Percentiles rank a stretch among this genome's conserved stretches.
Evolutionary conservation across 2,113 vertebrate species (phyloP).

Genomic region (Gymnogyps californianus): DNA sequence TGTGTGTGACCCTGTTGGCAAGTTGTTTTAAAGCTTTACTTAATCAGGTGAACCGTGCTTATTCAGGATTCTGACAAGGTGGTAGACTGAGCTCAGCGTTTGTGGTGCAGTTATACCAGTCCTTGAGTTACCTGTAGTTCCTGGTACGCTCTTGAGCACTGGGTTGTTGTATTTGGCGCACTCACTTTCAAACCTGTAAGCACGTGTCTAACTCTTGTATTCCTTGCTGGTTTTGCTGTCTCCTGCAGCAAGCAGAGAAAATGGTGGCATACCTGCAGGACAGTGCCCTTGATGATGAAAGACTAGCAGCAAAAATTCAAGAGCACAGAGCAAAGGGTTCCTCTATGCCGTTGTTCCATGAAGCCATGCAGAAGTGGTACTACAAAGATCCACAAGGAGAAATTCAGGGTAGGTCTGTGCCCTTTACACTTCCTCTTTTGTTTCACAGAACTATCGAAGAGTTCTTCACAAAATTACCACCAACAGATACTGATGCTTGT

Average conservation of each 20-base stretch:
- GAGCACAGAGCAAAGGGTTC: slow-evolving; percentile 86
- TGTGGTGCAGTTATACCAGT: not conserved
- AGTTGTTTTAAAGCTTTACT: not conserved
- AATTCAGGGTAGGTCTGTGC: slow-evolving; percentile 86
- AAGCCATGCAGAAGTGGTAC: slow-evolving; percentile 98
- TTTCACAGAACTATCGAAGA: not conserved
- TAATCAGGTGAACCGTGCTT: not conserved
- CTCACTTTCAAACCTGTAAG: not conserved
- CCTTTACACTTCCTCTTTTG: slow-evolving; percentile 51
- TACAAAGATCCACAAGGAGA: slow-evolving; percentile 99
- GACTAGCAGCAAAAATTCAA: slow-evolving; percentile 82
- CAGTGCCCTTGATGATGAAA: slow-evolving; percentile 89
- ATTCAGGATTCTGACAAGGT: not conserved
- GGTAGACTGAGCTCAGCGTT: not conserved
- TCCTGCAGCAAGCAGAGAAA: slow-evolving; percentile 92
- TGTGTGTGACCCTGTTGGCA: not conserved
- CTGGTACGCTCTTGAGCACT: not conserved
- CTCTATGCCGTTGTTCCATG: slow-evolving; percentile 83
- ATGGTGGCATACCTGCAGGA: slow-evolving; percentile 99
- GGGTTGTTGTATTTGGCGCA: not conserved
- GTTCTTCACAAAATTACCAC: not conserved
- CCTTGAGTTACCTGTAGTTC: not conserved
- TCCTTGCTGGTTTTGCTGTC: not conserved
- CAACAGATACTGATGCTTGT: not conserved
- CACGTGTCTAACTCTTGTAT: not conserved